Base-by-base conservation (phyloP, 2,888 invertebrate species). In the Nymphalis urticae region DNA sequence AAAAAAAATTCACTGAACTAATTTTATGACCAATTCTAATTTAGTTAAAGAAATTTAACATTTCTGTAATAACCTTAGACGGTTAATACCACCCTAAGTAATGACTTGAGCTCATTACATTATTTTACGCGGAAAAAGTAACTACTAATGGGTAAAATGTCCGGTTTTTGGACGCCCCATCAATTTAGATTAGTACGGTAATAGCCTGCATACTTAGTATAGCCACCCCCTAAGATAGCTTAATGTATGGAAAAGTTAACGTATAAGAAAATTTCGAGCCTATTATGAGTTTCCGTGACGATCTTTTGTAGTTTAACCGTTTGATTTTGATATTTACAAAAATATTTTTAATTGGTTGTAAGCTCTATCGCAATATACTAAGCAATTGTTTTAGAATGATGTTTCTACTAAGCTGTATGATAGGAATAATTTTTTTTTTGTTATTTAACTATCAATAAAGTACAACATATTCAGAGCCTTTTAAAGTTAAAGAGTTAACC, bases 131-230 rank as follows among this genome's bases (percentile, higher is more conserved):
- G 85, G 82, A 85, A 87, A 90, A 90, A 88, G 87, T 42, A 42
- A 42, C 42, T 89, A 88, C 87, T 89, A 89, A 90, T 89, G 87
- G 89, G 89, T 87, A 88, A 90, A 89, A 88, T 87, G 86, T 82
- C 83, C 84, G 82, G 84, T 85, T 87, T 85, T 84, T 85, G 88
- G 88, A 91, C 89, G 88, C 88, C 86, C 92, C 92, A 92, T 92
- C 92, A 92, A 92, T 92, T 91, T 92, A 87, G 87, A 92, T 92
- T 92, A 92, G 91, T 85, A 77, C 79, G 76, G 86, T 90, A 92
- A 91, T 92, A 86, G 85, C 86, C 80, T 77, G 79, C 78, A 79
- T 82, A 84, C 82, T 80, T 85, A 84, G 80, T 59, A 63, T 82
- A 88, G 82, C 85, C 86, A 85, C 86, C 90, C 89, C 82, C 81